Percentiles rank a stretch among this genome's conserved stretches.
These are phyloP conservation scores for Myrmophylax atrothorax DNA, from an alignment of 2,113 vertebrate genomes.

Conservation along the genomic window DNA sequence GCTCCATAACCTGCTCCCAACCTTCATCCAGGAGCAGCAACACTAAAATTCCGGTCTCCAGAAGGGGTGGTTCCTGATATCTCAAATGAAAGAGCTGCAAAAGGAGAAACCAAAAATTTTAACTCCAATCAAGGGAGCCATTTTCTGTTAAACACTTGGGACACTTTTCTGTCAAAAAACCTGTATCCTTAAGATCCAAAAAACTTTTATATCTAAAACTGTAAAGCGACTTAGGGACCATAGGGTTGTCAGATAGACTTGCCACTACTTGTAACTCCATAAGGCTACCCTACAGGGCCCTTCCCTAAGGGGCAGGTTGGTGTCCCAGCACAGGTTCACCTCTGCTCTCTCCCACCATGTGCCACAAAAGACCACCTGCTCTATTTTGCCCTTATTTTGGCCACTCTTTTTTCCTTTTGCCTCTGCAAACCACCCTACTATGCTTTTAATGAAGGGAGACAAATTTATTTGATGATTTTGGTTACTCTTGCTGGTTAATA, in stretches of 20 bases:
- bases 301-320: background rate
- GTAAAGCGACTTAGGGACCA: background rate
- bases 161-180: background rate
- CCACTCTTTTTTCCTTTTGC: background rate
- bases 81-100: background rate
- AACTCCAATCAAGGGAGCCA: rapidly evolving
- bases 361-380: background rate
- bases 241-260: background rate
- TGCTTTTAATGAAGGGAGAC: background rate
- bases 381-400: background rate
- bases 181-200: background rate
- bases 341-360: background rate
- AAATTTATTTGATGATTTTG: background rate
- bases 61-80: rapidly evolving
- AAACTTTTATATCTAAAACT: background rate
- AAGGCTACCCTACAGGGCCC: background rate
- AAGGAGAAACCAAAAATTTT: background rate
- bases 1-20: background rate
- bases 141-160: background rate
- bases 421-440: background rate
- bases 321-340: background rate
- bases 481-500: slow-evolving; percentile 19
- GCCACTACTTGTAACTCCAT: background rate
- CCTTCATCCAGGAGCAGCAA: background rate
- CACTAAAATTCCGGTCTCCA: rapidly evolving